Conservation (phyloP, 2,888 invertebrate species). For the Melikaiella ostensackeni region DNA sequence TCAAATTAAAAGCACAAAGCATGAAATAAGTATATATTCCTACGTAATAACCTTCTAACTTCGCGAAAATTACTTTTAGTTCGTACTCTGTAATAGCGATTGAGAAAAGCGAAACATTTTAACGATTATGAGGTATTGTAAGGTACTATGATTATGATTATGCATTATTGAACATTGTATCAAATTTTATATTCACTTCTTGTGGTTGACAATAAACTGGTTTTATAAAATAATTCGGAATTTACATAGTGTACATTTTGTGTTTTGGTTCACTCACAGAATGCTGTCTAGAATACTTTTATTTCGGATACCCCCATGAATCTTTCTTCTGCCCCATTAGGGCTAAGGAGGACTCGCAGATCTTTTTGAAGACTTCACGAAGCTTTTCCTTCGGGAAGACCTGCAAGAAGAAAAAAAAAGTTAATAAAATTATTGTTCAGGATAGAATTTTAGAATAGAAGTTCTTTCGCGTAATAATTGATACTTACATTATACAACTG, state of each 20-base stretch:
- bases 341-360: constrained; percentile 87
- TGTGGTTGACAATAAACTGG: constrained; percentile 75
- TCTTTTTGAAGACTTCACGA: constrained; percentile 85
- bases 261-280: neutral
- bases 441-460: constrained; percentile 39
- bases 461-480: neutral
- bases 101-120: constrained; percentile 18
- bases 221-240: constrained; percentile 68
- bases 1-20: constrained; percentile 26
- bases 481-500: constrained; percentile 85
- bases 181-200: constrained; percentile 76
- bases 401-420: constrained; percentile 61
- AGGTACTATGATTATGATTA: constrained; percentile 65
- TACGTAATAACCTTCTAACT: constrained; percentile 36
- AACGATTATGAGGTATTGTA: constrained; percentile 47
- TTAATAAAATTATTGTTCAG: constrained; percentile 17
- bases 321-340: constrained; percentile 88
- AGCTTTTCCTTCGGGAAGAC: constrained; percentile 86
- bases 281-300: constrained; percentile 41
- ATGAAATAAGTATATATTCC: constrained; percentile 34
- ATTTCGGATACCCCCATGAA: constrained; percentile 86
- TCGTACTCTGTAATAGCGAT: constrained; percentile 14
- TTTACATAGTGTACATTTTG: constrained; percentile 27
- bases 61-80: constrained; percentile 21
- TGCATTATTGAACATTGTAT: constrained; percentile 73